Conservation (phyloP, 2,113 vertebrate species). For the Nannobrachium achirus region DNA sequence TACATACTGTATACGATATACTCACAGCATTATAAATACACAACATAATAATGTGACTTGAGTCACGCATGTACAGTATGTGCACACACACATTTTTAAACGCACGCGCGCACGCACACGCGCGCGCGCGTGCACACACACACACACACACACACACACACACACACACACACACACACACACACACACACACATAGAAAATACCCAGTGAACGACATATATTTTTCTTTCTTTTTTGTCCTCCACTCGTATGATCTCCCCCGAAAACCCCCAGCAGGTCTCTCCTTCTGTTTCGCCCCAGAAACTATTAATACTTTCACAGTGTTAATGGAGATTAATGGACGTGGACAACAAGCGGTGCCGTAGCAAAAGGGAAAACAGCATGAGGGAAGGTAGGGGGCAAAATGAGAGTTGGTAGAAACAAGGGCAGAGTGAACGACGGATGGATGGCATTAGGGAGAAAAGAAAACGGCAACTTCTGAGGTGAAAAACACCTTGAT, state of each 20-base stretch:
- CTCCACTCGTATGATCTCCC: slow-evolving; percentile 24
- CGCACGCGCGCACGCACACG: neutral
- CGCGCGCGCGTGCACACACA: neutral
- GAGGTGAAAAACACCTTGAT: slow-evolving; percentile 56
- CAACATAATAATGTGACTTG: too few relatives aligned
- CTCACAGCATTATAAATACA: too few relatives aligned
- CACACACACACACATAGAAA: slow-evolving; percentile 17
- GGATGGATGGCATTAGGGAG: slow-evolving; percentile 68
- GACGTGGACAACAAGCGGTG: slow-evolving; percentile 51
- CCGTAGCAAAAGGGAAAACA: slow-evolving; percentile 33
- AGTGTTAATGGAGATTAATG: slow-evolving; percentile 78
- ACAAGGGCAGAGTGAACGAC: slow-evolving; percentile 70
- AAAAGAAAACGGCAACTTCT: slow-evolving; percentile 45
- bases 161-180: slow-evolving; percentile 9
- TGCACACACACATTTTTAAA: too few relatives aligned
- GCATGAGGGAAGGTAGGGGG: slow-evolving; percentile 23
- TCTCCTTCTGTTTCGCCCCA: slow-evolving; percentile 53
- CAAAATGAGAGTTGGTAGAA: slow-evolving; percentile 20
- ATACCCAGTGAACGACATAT: slow-evolving; percentile 22
- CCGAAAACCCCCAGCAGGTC: slow-evolving; percentile 38
- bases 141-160: neutral
- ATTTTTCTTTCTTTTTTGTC: too few relatives aligned
- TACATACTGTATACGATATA: too few relatives aligned
- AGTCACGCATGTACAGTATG: too few relatives aligned
- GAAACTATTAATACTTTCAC: slow-evolving; percentile 71